Conservation (phyloP, 2,113 vertebrate species). For the Plotosus lineatus region DNA sequence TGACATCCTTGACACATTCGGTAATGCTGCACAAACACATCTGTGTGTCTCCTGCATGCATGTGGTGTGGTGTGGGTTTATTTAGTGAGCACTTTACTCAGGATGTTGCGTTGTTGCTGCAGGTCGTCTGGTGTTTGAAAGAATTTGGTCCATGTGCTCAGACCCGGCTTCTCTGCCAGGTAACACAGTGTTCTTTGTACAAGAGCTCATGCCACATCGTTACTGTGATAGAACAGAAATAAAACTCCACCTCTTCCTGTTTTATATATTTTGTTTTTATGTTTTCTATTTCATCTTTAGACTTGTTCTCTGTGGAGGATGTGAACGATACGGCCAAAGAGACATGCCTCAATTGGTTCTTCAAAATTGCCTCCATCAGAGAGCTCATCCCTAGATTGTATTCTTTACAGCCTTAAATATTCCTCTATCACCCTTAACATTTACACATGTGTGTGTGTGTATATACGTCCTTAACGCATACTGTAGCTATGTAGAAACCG, state of each 20-base stretch:
- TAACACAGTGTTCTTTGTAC: too few species aligned
- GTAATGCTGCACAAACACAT: conserved; percentile 68
- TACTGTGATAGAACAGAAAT: neutral
- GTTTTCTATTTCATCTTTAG: conserved; percentile 61
- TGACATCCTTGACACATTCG: conserved; percentile 96
- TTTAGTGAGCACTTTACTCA: neutral
- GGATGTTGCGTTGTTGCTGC: neutral
- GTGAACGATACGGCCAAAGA: conserved; percentile 94
- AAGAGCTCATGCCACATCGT: too few species aligned
- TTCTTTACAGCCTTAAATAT: conserved; percentile 70
- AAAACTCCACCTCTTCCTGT: neutral
- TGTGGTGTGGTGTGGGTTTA: neutral
- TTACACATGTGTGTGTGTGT: neutral
- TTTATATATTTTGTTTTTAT: too few species aligned
- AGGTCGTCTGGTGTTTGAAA: conserved; percentile 93
- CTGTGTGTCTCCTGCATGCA: neutral
- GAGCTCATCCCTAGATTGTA: conserved; percentile 96
- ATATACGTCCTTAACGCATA: conserved; percentile 72
- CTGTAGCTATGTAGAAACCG: conserved; percentile 90
- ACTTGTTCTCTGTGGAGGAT: conserved; percentile 85
- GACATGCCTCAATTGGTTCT: conserved; percentile 99
- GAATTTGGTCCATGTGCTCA: conserved; percentile 91
- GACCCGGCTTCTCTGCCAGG: conserved; percentile 79
- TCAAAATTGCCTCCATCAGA: conserved; percentile 97
- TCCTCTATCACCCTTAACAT: neutral